Evolutionary conservation across 2,888 invertebrate species (phyloP), one percentile per base, ranked within the genome.

Genomic region (Adelphocoris suturalis): DNA sequence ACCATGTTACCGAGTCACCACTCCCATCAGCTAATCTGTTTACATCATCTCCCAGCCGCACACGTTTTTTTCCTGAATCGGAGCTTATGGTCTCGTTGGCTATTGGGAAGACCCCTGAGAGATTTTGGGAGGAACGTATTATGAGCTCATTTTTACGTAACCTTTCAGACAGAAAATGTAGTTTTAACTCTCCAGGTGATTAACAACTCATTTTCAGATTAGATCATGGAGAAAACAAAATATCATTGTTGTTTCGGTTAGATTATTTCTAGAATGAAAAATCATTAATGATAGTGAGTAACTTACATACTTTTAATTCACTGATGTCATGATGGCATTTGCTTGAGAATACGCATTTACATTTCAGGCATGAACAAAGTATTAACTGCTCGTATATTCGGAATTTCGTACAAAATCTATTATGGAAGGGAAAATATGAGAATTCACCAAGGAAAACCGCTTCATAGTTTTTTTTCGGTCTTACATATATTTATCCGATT

Each of bases 61-160:
- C 27, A 68, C 68, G 68, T 11, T 68, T 12, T 23, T 16, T 61
- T 61, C 23, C 68, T n/a, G 23, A 68, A 68, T 23, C 11, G 19
- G 27, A 11, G 13, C 23, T n/a, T 61, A n/a, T 68, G 5, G 68
- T 23, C 68, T 12, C 11, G 68, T 68, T 68, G 11, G 13, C 9
- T 23, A 68, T 68, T 68, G 19, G 11, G 27, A 68, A 68, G 68
- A 19, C 23, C 68, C 5, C 68, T 23, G 13, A 68, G 13, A 68
- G 19, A 68, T 68, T 57, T 12, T 14, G 11, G 14, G 57, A 27
- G 23, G 68, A 68, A 27, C 68, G 68, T 12, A 68, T 68, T 27
- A 68, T 68, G 11, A 19, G 23, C 23, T 68, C 68, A 68, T 23
- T 68, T 68, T 23, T 68, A 68, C 68, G 68, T 9, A 68, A 68